These are phyloP conservation scores for Forbesichthys agassizii DNA, from an alignment of 2,113 vertebrate species.

Conservation along the genomic window DNA sequence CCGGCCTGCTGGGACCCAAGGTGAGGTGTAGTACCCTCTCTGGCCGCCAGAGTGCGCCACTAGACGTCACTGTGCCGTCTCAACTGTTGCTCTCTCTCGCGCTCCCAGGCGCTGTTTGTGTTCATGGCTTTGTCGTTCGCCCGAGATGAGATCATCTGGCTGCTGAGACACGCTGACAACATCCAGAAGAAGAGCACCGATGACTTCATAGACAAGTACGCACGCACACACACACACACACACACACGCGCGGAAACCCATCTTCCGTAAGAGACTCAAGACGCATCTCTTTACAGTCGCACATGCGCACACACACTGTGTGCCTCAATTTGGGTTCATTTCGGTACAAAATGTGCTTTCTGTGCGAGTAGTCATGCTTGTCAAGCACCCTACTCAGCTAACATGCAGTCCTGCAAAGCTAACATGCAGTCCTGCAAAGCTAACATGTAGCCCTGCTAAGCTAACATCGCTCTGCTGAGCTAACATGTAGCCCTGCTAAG, in stretches of 20 bases:
- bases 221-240: not conserved
- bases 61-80: not conserved
- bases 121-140: constrained; percentile 99
- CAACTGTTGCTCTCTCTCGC: not conserved
- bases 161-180: constrained; percentile 97
- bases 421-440: no score
- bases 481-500: no score
- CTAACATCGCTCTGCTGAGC: no score
- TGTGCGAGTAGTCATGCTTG: no score
- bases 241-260: not conserved
- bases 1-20: constrained; percentile 94
- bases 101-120: constrained; percentile 90
- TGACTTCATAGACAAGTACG: constrained; percentile 98
- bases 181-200: constrained; percentile 99
- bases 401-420: no score
- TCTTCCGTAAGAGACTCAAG: no score
- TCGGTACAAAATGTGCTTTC: no score
- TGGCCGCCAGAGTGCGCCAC: not conserved
- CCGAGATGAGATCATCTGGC: constrained; percentile 98
- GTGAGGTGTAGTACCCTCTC: constrained; percentile 63
- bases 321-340: no score
- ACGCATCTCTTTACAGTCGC: not conserved
- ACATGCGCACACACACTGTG: not conserved
- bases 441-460: no score
- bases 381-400: no score